phyloP scores from a whole-genome alignment of 2,888 invertebrate genomes.

The Philopedon plagiatum region DNA sequence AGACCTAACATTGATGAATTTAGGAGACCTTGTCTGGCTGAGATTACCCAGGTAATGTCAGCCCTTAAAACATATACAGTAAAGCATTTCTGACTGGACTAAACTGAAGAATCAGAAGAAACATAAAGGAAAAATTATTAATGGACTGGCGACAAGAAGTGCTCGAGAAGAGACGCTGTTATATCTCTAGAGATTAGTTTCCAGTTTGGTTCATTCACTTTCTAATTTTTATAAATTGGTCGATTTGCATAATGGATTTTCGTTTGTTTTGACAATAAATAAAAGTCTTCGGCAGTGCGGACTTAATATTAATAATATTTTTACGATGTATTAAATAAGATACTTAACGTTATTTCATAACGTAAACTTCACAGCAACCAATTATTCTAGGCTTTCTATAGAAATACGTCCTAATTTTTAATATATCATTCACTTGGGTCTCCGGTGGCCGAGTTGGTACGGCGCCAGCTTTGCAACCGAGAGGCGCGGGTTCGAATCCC shows the following conservation, averaged over 20 bases:
- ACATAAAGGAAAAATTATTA: constrained; percentile 27
- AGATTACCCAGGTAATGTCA: no score
- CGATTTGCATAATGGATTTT: constrained; percentile 27
- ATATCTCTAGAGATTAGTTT: constrained; percentile 20
- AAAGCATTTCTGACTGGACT: constrained; percentile 3
- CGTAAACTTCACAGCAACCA: no score
- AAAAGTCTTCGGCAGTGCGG: neutral
- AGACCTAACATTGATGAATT: no score
- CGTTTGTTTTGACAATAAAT: constrained; percentile 21
- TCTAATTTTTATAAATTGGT: constrained; percentile 28
- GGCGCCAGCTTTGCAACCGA: no score
- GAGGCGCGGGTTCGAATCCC: no score
- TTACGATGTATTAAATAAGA: neutral
- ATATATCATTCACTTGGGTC: no score
- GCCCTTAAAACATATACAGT: no score
- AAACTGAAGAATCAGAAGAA: neutral
- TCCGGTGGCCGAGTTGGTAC: no score
- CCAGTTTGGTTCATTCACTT: constrained; percentile 28
- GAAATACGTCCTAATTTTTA: no score
- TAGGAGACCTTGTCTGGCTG: no score
- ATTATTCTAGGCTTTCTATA: no score
- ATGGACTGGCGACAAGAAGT: constrained; percentile 31
- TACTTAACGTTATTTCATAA: no score
- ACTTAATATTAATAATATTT: neutral
- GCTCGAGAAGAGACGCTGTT: constrained; percentile 22